These are phyloP conservation scores for Tetheella fluctuosa DNA, from an alignment of 2,888 invertebrate species.

Conservation along the genomic window DNA sequence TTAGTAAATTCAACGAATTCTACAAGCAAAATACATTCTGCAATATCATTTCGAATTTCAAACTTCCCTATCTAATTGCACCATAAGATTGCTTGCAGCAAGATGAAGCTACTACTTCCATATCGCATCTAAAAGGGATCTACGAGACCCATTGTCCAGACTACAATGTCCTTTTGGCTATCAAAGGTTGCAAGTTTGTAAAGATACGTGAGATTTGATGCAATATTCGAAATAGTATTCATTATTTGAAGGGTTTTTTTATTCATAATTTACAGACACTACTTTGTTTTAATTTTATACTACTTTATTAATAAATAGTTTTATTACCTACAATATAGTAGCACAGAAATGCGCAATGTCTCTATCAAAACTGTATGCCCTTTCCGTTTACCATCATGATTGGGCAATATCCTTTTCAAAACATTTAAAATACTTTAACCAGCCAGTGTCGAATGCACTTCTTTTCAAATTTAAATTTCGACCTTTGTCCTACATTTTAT, in stretches of 20 bases:
- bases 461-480: slow-evolving; percentile 17
- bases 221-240: no score
- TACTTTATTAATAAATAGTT: no score
- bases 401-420: neutral
- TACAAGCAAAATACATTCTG: neutral
- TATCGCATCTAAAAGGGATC: neutral
- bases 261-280: no score
- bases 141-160: neutral
- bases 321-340: no score
- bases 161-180: neutral
- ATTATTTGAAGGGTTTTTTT: no score
- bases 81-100: neutral
- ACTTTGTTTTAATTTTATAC: no score
- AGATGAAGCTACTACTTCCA: neutral
- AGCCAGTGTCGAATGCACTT: neutral
- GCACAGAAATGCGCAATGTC: no score
- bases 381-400: no score
- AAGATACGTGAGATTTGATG: no score
- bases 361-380: no score
- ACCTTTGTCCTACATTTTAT: slow-evolving; percentile 4
- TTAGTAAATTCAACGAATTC: neutral
- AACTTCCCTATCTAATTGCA: neutral
- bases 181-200: neutral
- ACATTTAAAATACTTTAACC: neutral
- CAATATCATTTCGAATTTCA: neutral